phyloP scores from a whole-genome alignment of 2,113 vertebrate species.

The Menura novaehollandiae region DNA sequence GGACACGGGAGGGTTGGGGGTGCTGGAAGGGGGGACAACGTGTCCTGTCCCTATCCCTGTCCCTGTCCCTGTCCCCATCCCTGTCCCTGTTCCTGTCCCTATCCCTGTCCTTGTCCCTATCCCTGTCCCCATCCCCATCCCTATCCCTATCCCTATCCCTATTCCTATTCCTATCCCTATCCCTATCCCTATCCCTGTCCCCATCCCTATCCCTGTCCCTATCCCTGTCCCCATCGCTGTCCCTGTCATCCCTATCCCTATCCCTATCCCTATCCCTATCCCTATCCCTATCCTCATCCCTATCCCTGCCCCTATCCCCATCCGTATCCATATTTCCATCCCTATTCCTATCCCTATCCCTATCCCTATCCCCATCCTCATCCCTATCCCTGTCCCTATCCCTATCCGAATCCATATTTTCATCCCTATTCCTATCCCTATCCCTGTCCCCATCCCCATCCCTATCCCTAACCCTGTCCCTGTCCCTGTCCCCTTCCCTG shows the following conservation, averaged over 20 bases:
- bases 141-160: neutral
- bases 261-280: too few relatives aligned
- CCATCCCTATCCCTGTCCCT: neutral
- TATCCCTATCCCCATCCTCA: too few relatives aligned
- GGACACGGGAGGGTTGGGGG: accelerated
- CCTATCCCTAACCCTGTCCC: neutral
- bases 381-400: too few relatives aligned
- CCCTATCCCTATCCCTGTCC: too few relatives aligned
- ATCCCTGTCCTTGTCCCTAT: too few relatives aligned
- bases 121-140: neutral
- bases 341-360: neutral
- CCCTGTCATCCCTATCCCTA: neutral
- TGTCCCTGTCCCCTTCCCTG: too few relatives aligned
- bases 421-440: neutral
- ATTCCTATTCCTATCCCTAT: neutral
- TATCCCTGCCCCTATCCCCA: too few relatives aligned
- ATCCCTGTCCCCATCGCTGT: neutral
- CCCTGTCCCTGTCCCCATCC: too few relatives aligned
- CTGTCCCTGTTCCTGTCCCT: too few relatives aligned
- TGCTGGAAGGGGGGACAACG: neutral
- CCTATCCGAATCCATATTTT: too few relatives aligned
- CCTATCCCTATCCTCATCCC: too few relatives aligned
- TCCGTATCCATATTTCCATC: too few relatives aligned
- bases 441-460: neutral
- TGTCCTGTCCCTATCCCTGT: neutral